phyloP scores from a whole-genome alignment of 2,888 invertebrate species.

The Orthonevra nobilis region DNA sequence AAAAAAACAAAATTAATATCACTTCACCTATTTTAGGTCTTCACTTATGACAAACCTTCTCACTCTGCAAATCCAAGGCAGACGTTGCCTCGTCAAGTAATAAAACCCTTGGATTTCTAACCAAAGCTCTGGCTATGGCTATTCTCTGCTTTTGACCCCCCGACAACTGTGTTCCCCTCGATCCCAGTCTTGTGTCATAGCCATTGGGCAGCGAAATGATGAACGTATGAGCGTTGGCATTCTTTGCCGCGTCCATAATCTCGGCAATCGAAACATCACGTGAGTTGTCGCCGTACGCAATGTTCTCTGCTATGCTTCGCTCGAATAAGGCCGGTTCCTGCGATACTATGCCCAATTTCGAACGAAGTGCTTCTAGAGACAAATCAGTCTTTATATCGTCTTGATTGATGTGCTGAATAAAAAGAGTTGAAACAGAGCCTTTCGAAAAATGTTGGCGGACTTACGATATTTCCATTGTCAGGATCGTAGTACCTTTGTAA shows the following conservation, averaged over 20 bases:
- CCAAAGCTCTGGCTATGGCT: conserved; percentile 89
- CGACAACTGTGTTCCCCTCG: conserved; percentile 88
- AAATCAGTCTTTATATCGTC: conserved; percentile 83
- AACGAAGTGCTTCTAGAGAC: conserved; percentile 85
- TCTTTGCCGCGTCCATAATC: conserved; percentile 87
- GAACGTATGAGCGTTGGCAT: conserved; percentile 90
- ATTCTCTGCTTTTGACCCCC: conserved; percentile 95
- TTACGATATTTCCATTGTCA: conserved; percentile 84
- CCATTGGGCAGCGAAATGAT: conserved; percentile 88
- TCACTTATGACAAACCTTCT: conserved; percentile 81
- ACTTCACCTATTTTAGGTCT: too few species aligned
- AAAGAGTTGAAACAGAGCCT: too few species aligned
- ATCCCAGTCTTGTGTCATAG: conserved; percentile 88
- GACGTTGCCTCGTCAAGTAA: conserved; percentile 90
- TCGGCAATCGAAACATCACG: conserved; percentile 85
- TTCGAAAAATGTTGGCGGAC: too few species aligned
- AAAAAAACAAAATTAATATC: too few species aligned
- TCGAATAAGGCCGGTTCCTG: conserved; percentile 94
- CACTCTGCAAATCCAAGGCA: conserved; percentile 88
- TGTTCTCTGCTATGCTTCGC: conserved; percentile 90
- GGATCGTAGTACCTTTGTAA: conserved; percentile 91
- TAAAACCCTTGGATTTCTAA: conserved; percentile 87
- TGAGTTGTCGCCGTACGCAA: conserved; percentile 91
- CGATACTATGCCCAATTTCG: conserved; percentile 90
- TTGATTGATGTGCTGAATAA: conserved; percentile 80